Conservation (phyloP, 2,888 invertebrate genomes). For the Stenotaenia linearis region DNA sequence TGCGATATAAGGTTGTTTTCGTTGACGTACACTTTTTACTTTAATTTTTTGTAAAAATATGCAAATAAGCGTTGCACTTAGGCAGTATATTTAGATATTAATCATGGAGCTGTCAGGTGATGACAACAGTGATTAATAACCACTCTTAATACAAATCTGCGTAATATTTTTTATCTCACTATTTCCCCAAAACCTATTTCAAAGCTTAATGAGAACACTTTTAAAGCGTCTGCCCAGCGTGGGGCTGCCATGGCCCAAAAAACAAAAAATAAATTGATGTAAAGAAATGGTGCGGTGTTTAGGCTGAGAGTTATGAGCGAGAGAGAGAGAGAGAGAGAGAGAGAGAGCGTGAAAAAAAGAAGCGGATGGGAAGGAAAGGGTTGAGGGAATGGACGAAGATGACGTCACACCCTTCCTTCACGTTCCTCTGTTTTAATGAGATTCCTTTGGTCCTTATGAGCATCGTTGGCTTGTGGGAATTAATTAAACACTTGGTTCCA, state of each 20-base stretch:
- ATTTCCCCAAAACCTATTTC: neutral
- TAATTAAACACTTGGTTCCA: neutral
- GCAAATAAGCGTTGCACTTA: constrained; percentile 30
- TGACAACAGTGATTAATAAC: constrained; percentile 34
- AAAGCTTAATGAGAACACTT: neutral
- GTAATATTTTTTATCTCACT: neutral
- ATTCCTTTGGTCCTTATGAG: neutral
- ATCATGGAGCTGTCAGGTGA: constrained; percentile 31
- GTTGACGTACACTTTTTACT: neutral
- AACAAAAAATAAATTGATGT: neutral
- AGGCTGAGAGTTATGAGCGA: neutral
- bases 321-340: neutral
- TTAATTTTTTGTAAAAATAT: constrained; percentile 19
- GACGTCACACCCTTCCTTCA: neutral
- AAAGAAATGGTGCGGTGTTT: neutral
- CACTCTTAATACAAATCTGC: constrained; percentile 33
- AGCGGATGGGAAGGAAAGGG: neutral
- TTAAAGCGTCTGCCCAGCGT: neutral
- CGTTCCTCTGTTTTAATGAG: neutral
- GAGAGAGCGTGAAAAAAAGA: neutral
- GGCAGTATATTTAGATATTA: constrained; percentile 32
- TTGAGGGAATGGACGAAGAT: neutral
- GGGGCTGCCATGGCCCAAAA: neutral
- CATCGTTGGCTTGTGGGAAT: neutral
- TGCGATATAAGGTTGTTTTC: neutral